Percentiles rank a stretch among this genome's conserved stretches.
These are phyloP conservation scores for Chelonus insularis DNA, from an alignment of 1,140 invertebrate genomes.

Conservation along the genomic window DNA sequence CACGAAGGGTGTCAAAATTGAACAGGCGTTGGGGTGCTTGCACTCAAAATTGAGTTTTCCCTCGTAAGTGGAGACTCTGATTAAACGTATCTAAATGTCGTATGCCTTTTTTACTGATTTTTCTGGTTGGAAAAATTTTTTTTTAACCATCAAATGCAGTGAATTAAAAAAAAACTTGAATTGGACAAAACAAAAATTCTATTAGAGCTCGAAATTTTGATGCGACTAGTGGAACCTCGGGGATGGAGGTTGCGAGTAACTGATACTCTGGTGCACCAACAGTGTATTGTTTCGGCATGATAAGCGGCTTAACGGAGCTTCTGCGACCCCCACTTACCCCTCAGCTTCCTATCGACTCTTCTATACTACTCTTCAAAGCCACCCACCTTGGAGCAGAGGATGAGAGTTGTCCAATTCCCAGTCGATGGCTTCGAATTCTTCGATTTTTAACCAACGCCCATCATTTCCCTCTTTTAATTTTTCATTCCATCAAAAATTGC, in stretches of 20 bases:
- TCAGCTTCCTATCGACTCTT: constrained; percentile 30
- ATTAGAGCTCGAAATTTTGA: constrained; percentile 49
- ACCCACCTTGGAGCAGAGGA: background rate
- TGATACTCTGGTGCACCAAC: constrained; percentile 59
- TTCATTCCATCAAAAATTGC: background rate
- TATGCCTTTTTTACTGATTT: background rate
- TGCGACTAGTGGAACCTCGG: constrained; percentile 37
- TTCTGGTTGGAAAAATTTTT: too few species aligned
- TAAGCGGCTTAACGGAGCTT: constrained; percentile 61
- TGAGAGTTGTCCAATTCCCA: background rate
- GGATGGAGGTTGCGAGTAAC: constrained; percentile 30
- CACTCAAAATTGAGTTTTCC: constrained; percentile 60
- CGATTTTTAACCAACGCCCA: background rate
- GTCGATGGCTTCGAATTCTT: background rate
- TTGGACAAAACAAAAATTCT: constrained; percentile 39
- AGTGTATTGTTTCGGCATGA: constrained; percentile 62
- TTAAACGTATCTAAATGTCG: constrained; percentile 40
- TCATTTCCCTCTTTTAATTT: background rate
- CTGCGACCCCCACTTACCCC: constrained; percentile 37
- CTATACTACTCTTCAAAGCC: constrained; percentile 5
- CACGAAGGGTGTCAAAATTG: constrained; percentile 55
- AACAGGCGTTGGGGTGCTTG: constrained; percentile 33
- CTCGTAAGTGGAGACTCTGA: constrained; percentile 51
- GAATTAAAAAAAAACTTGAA: background rate
- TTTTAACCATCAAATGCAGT: too few species aligned